Evolutionary conservation across 2,113 vertebrate genomes (phyloP), one percentile per base, ranked within the genome.

Genomic region (Origma solitaria): DNA sequence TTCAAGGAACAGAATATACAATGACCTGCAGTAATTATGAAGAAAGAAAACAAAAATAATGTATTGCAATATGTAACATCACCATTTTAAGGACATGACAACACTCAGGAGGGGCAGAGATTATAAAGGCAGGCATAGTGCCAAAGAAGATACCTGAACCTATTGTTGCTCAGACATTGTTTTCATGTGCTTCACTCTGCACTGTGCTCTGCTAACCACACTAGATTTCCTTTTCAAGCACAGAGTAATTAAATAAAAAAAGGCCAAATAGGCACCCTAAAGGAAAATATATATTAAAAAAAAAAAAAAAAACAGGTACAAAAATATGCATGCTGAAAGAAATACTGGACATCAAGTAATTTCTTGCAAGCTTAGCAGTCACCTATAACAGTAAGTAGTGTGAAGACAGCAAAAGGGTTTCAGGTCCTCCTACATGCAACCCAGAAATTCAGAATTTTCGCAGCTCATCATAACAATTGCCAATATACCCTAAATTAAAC

Each of bases 241-340:
- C 4, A 87, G 33, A 75, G 33, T 45, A 58, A 54, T 51, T 44
- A 23, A 60, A 53, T 40, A 19, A 38, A 45, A 58, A 47, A 28
- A 33, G 2, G 14, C 5, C 18, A 72, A 66, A 51, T 30, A 70
- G 19, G 13, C 28, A 72, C 2, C 17, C 54, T 45, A 61, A 65
- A 86, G 33, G 17, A 70, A 15, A 80, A 15, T 33, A 84, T 30
- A 84, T 31, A 54, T 83, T 18, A 3, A 44, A 85, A 88, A 25
- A 65, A 79, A 38, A n/a, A 23, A 35, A 64, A 65, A 79, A 17
- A 0, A 1, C 24, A 40, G 17, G 20, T 82, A 38, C 0, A 0
- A 78, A 85, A 94, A 82, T 35, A 75, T 1, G 4, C 31, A 68
- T 8, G 22, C 13, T 64, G 20, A 47, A 80, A 76, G 28, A 75